phyloP scores from a whole-genome alignment of 2,888 invertebrate genomes.

The Lordiphosa andalusiaca region DNA sequence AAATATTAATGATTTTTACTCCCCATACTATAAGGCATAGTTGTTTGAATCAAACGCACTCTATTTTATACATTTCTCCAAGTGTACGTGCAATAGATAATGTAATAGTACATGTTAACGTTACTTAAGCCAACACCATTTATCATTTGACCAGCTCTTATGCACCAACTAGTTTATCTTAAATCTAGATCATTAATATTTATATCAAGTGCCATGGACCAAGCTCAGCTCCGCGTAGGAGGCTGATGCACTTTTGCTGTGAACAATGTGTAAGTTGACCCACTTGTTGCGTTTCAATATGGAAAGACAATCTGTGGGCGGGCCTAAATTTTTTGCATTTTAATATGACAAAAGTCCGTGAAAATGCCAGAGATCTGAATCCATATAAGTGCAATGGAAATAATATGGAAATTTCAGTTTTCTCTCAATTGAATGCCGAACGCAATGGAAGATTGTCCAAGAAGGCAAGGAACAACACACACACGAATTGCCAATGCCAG shows the following conservation, averaged over 20 bases:
- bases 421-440: constrained; percentile 24
- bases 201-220: constrained; percentile 20
- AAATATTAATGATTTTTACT: no score
- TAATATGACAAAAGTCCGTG: constrained; percentile 48
- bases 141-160: constrained; percentile 11
- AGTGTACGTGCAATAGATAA: neutral
- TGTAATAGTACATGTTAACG: no score
- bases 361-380: constrained; percentile 34
- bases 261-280: constrained; percentile 14
- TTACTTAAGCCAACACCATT: constrained; percentile 3
- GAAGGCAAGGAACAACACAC: constrained; percentile 49
- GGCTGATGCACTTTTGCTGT: constrained; percentile 30
- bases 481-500: constrained; percentile 57
- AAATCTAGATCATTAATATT: constrained; percentile 33
- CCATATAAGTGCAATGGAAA: constrained; percentile 38
- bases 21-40: no score
- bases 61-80: no score
- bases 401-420: constrained; percentile 51
- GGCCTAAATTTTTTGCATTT: constrained; percentile 20
- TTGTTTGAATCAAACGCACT: no score
- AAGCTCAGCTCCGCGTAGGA: constrained; percentile 19
- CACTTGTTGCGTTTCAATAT: constrained; percentile 24
- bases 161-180: constrained; percentile 13
- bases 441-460: constrained; percentile 28
- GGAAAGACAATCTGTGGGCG: constrained; percentile 32